Percentiles rank a stretch among this genome's conserved stretches.
Evolutionary conservation across 2,888 invertebrate species (phyloP).

Genomic region (Drosophila atripex): DNA sequence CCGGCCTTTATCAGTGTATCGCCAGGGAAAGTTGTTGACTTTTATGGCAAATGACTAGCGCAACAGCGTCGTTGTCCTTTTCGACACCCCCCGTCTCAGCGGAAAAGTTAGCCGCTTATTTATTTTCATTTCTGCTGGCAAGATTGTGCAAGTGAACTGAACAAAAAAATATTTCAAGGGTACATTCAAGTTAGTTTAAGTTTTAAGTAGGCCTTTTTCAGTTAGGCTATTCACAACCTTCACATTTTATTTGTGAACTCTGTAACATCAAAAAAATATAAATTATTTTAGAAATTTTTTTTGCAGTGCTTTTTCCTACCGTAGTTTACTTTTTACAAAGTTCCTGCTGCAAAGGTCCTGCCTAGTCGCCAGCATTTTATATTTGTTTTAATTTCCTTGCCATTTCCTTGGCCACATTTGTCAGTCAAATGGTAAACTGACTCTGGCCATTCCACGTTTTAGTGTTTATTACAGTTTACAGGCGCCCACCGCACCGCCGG

Average conservation of each 20-base stretch:
- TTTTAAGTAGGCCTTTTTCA: not conserved
- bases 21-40: constrained; percentile 73
- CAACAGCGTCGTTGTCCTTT: constrained; percentile 18
- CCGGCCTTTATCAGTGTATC: constrained; percentile 64
- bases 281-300: not conserved
- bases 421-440: constrained; percentile 69
- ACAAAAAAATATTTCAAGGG: not conserved
- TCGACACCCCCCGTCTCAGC: not conserved
- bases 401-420: constrained; percentile 76
- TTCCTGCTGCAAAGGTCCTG: constrained; percentile 12
- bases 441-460: constrained; percentile 61
- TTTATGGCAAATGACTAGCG: constrained; percentile 65
- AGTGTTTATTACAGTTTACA: constrained; percentile 75
- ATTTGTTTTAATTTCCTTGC: constrained; percentile 78
- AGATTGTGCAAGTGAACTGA: constrained; percentile 36
- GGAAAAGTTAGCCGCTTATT: constrained; percentile 64
- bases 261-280: too few species aligned
- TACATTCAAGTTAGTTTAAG: not conserved
- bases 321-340: constrained; percentile 11
- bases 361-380: constrained; percentile 68
- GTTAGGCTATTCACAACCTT: too few species aligned
- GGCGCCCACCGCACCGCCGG: constrained; percentile 59
- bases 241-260: too few species aligned
- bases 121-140: constrained; percentile 64
- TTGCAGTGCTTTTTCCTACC: constrained; percentile 6